Percentiles rank a stretch among this genome's conserved stretches.
Conservation (phyloP, 2,888 invertebrate genomes). For the Rotaria sp. region DNA sequence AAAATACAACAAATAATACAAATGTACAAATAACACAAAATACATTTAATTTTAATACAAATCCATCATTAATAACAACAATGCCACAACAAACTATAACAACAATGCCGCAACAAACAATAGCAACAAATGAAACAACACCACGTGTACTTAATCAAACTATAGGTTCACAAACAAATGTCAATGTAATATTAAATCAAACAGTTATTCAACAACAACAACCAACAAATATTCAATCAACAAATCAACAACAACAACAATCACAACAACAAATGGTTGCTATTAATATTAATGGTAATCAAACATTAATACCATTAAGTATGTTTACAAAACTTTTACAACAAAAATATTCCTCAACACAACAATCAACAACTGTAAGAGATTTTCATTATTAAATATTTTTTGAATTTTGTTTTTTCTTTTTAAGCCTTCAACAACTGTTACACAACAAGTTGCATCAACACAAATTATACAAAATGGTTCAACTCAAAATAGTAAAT, state of each 20-base stretch:
- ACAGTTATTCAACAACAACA: constrained; percentile 25
- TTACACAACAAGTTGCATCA: not conserved
- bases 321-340: constrained; percentile 21
- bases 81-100: not conserved
- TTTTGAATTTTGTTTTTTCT: not conserved
- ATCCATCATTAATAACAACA: not conserved
- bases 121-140: not conserved
- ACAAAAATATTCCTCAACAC: not conserved
- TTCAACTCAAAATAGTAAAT: not conserved
- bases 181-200: constrained; percentile 25
- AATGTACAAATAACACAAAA: constrained; percentile 28
- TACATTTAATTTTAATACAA: constrained; percentile 29
- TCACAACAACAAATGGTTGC: constrained; percentile 25
- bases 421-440: not conserved
- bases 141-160: not conserved
- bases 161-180: constrained; percentile 28
- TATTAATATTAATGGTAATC: not conserved
- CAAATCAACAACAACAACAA: not conserved
- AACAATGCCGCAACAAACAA: not conserved
- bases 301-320: constrained; percentile 23
- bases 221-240: not conserved
- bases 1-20: constrained; percentile 16
- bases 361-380: not conserved
- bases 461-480: not conserved
- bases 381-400: not conserved